phyloP scores from a whole-genome alignment of 2,888 invertebrate species.

The Dione vanillae region DNA sequence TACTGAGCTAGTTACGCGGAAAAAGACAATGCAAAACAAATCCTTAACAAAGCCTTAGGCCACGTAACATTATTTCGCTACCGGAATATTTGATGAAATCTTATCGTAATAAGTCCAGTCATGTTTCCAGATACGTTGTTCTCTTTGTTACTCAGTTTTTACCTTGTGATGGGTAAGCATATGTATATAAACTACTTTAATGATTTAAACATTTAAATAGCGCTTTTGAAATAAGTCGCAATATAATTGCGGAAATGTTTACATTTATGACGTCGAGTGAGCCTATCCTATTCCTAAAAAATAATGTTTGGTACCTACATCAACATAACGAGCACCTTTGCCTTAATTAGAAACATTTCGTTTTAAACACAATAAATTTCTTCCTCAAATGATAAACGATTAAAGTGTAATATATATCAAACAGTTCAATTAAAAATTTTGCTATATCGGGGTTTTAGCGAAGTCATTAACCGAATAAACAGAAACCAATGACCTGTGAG shows the following conservation, averaged over 20 bases:
- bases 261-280: background rate
- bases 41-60: conserved; percentile 22
- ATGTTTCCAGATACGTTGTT: conserved; percentile 29
- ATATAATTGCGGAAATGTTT: conserved; percentile 18
- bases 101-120: conserved; percentile 40
- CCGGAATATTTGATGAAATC: conserved; percentile 41
- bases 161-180: background rate
- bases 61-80: conserved; percentile 34
- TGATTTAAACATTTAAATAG: conserved; percentile 7
- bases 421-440: background rate
- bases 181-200: conserved; percentile 4
- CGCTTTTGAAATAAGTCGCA: background rate
- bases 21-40: conserved; percentile 25
- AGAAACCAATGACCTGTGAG: conserved; percentile 64
- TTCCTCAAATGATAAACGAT: background rate
- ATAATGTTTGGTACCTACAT: too few relatives aligned
- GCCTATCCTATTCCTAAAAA: too few relatives aligned
- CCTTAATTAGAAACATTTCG: too few relatives aligned
- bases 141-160: conserved; percentile 34
- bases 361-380: background rate
- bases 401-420: background rate
- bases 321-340: too few relatives aligned
- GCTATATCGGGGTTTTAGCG: background rate
- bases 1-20: conserved; percentile 22
- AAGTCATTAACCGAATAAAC: conserved; percentile 51